Base-by-base conservation (phyloP, 2,888 invertebrate species). In the Platypus cylindrus region DNA sequence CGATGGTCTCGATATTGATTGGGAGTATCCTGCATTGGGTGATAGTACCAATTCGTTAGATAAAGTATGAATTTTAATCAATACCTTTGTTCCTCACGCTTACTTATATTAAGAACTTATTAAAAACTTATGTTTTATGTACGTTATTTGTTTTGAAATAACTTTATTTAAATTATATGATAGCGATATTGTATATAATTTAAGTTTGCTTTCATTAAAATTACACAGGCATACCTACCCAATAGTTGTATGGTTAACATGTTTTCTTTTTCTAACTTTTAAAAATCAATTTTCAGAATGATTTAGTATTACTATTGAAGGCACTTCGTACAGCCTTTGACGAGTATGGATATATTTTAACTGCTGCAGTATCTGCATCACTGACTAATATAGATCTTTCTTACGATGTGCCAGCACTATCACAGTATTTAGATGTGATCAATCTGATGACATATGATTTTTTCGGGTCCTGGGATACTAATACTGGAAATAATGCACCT, bases 291-390 rank as follows among this genome's bases (percentile, higher is more conserved):
- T 75, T 65, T 29, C 30, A 75, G 9, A 51, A 67, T 9, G 46
- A 26, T 31, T 48, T 48, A 27, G 31, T 45, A 7, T 5, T 27
- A 1, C 54, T 79, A 1, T 44, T 77, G 1, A 65, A 63, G 47
- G 76, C 77, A 51, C 46, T 77, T 24, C 65, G 63, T 43, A 56
- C 54, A 22, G 70, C 59, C 12, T 75, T 77, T 45, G 60, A 67
- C 16, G 53, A 62, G 5, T 42, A 66, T 30, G 69, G 68, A 1
- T 57, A 66, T 9, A 41, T 72, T 13, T 44, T 76, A 5, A 67
- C 70, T 2, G 71, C 71, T 4, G 74, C 75, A 3, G 75, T 76
- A 0, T 65, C 68, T 2, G 66, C 76, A 5, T 33, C 36, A 29
- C 45, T 45, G 2, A 22, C 31, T 22, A 26, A 26, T 12, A 32